These are phyloP conservation scores for Sarcophaga bullata DNA, from an alignment of 1,140 invertebrate species.

Conservation along the genomic window DNA sequence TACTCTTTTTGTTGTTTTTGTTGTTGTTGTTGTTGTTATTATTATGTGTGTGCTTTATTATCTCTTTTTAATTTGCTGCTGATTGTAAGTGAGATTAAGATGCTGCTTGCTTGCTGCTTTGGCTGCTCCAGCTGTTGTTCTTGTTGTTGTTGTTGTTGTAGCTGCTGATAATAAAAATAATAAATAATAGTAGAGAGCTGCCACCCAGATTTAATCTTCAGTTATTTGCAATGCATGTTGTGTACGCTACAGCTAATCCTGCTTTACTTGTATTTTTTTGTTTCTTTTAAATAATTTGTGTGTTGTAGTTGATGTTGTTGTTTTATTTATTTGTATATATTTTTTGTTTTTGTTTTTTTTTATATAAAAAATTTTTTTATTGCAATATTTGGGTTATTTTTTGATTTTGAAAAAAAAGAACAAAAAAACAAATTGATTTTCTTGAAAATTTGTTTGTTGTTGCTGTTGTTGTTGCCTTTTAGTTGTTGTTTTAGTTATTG, in stretches of 20 bases:
- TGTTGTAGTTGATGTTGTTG: neutral
- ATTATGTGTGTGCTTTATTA: neutral
- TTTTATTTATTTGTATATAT: too few relatives aligned
- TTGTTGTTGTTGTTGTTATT: neutral
- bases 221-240: neutral
- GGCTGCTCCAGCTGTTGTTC: neutral
- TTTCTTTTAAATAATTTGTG: neutral
- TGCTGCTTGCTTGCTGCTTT: neutral
- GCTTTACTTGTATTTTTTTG: neutral
- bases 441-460: conserved; percentile 25
- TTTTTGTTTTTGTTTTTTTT: too few relatives aligned
- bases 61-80: conserved; percentile 7
- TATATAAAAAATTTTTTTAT: too few relatives aligned
- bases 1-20: neutral
- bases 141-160: neutral
- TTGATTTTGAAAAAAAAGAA: neutral
- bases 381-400: conserved; percentile 23
- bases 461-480: neutral
- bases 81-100: neutral
- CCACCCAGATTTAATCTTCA: conserved; percentile 2
- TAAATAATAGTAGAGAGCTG: neutral
- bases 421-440: conserved; percentile 20
- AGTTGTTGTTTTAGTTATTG: neutral
- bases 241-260: too few relatives aligned
- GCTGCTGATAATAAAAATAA: neutral